Conservation (phyloP, 1,140 invertebrate genomes). For the Adelges cooleyi region DNA sequence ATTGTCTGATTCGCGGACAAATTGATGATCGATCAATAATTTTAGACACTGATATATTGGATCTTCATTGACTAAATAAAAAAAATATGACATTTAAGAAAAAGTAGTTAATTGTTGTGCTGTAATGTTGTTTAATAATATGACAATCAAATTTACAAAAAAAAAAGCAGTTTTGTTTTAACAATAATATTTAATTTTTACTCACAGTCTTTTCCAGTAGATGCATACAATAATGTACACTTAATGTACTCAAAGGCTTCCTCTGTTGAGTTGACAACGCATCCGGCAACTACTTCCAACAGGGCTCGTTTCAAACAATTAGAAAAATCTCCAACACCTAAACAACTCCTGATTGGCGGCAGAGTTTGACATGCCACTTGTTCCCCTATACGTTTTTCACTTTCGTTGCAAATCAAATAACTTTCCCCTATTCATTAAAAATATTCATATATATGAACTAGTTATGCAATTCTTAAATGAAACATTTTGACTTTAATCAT, state of each 20-base stretch:
- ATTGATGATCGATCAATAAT: slow-evolving; percentile 48
- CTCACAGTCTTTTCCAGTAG: slow-evolving; percentile 20
- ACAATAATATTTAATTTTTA: background rate
- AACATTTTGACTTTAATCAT: no score
- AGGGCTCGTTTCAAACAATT: slow-evolving; percentile 49
- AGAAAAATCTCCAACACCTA: slow-evolving; percentile 41
- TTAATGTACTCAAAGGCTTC: slow-evolving; percentile 68
- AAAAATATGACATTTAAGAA: background rate
- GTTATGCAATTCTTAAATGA: no score
- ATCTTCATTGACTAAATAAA: slow-evolving; percentile 30
- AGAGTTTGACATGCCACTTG: slow-evolving; percentile 56
- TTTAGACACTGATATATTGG: slow-evolving; percentile 45
- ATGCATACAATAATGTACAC: slow-evolving; percentile 57
- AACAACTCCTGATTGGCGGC: slow-evolving; percentile 69
- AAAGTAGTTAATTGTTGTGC: background rate
- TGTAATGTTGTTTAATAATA: slow-evolving; percentile 35
- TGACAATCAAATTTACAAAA: background rate
- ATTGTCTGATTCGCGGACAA: slow-evolving; percentile 39
- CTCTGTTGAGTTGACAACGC: slow-evolving; percentile 55
- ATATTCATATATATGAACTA: slow-evolving; percentile 30
- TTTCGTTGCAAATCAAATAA: slow-evolving; percentile 73
- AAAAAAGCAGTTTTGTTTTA: background rate
- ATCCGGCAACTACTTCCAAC: slow-evolving; percentile 76
- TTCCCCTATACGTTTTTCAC: slow-evolving; percentile 55
- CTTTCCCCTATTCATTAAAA: slow-evolving; percentile 70